A percentile compares a stretch with the other conserved stretches of the same genome.
Evolutionary conservation across 2,113 vertebrate species (phyloP).

Genomic region (Poeciliopsis prolifica): DNA sequence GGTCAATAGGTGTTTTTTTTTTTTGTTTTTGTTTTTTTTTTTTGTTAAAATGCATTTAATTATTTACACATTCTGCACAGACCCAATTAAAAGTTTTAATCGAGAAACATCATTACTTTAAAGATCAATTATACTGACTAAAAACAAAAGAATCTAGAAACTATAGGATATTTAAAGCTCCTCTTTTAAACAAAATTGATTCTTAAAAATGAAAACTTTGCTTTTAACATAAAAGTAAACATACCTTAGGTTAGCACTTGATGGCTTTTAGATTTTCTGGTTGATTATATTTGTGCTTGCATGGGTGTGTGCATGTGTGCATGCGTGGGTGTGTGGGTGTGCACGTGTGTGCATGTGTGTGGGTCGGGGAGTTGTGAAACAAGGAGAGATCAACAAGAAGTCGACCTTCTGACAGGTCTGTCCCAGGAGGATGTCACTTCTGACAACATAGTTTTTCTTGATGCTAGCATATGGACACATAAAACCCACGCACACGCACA

Average conservation of each 20-base stretch:
- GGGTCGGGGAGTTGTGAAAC: background rate
- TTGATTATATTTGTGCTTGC: conserved; percentile 18
- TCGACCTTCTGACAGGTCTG: conserved; percentile 32
- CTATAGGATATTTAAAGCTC: background rate
- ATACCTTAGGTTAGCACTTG: background rate
- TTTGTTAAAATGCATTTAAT: too few relatives aligned
- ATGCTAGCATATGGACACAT: background rate
- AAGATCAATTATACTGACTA: too few relatives aligned
- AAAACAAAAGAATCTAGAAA: too few relatives aligned
- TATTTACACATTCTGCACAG: too few relatives aligned
- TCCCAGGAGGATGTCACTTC: conserved; percentile 49
- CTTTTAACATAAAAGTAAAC: background rate
- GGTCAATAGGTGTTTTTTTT: too few relatives aligned
- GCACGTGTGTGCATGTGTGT: too few relatives aligned
- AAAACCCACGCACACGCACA: background rate
- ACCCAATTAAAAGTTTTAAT: too few relatives aligned
- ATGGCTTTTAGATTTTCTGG: conserved; percentile 12
- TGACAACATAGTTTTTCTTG: background rate
- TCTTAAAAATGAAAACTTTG: background rate
- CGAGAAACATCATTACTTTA: too few relatives aligned
- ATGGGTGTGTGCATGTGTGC: conserved; percentile 15
- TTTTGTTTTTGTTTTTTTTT: too few relatives aligned
- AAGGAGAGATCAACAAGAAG: conserved; percentile 23
- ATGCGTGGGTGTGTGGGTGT: too few relatives aligned
- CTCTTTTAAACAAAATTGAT: background rate